Evolutionary conservation across 2,888 invertebrate genomes (phyloP).

Genomic region (Endomychus coccineus): DNA sequence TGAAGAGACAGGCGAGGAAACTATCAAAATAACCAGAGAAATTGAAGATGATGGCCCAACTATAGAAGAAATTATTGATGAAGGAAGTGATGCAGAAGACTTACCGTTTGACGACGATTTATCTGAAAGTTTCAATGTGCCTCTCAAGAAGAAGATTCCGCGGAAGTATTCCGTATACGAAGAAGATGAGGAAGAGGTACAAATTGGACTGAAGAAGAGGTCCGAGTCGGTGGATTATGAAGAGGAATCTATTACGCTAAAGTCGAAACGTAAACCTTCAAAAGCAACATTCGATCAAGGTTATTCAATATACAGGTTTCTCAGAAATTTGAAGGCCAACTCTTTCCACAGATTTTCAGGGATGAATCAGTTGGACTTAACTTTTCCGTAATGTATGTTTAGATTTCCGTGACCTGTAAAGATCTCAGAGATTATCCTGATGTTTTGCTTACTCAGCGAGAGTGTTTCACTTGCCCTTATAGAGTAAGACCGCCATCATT

Average conservation of each 20-base stretch:
- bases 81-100: slow-evolving; percentile 53
- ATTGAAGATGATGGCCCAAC: slow-evolving; percentile 54
- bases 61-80: slow-evolving; percentile 58
- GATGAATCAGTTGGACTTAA: too few relatives aligned
- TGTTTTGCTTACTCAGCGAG: too few relatives aligned
- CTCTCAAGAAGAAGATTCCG: slow-evolving; percentile 44
- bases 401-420: too few relatives aligned
- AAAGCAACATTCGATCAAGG: slow-evolving; percentile 62
- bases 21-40: slow-evolving; percentile 61
- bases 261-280: slow-evolving; percentile 61
- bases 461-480: too few relatives aligned
- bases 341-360: too few relatives aligned
- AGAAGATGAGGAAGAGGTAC: slow-evolving; percentile 55
- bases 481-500: too few relatives aligned
- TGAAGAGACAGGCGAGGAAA: slow-evolving; percentile 72
- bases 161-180: slow-evolving; percentile 55
- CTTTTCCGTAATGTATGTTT: too few relatives aligned
- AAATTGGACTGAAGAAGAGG: slow-evolving; percentile 47
- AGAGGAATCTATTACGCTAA: slow-evolving; percentile 64
- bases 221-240: slow-evolving; percentile 48
- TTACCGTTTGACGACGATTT: slow-evolving; percentile 50
- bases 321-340: too few relatives aligned
- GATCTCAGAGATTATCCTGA: too few relatives aligned
- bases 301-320: too few relatives aligned
- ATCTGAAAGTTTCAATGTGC: slow-evolving; percentile 48